phyloP scores from a whole-genome alignment of 2,797 vertebrate genomes.

The Pyrocephalus nanus region DNA sequence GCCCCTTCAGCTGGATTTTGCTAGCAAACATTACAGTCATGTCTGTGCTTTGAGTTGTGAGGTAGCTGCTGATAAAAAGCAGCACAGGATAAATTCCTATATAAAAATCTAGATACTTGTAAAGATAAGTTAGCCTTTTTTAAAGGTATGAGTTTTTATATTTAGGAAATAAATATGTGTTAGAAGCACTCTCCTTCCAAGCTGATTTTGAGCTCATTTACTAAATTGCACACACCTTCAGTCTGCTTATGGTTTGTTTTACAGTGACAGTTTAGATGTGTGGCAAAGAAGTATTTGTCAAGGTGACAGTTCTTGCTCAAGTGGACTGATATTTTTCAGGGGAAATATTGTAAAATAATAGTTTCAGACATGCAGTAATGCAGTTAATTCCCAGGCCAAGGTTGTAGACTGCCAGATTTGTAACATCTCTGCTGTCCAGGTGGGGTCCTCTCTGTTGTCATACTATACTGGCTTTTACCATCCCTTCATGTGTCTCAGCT shows the following conservation, averaged over 20 bases:
- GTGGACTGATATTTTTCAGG: neutral
- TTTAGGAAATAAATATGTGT: neutral
- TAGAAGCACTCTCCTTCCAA: neutral
- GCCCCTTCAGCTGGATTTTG: neutral
- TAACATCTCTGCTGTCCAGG: neutral
- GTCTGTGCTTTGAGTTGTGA: neutral
- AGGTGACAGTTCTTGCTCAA: neutral
- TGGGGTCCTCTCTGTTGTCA: neutral
- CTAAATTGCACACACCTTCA: neutral
- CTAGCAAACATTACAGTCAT: neutral
- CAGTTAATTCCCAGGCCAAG: neutral
- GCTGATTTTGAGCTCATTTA: neutral
- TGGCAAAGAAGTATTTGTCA: neutral
- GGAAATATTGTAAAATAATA: neutral
- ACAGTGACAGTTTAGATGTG: neutral
- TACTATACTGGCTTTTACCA: neutral
- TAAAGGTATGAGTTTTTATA: rapidly evolving
- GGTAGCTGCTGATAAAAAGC: neutral
- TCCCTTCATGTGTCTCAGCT: neutral
- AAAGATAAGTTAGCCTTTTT: neutral
- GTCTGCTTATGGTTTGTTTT: neutral
- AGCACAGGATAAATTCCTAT: neutral
- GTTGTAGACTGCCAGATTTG: neutral
- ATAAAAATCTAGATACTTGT: neutral
- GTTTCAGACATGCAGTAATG: neutral